Evolutionary conservation across 1,140 invertebrate genomes (phyloP), one percentile per base, ranked within the genome.

Genomic region (Neelides sp.): DNA sequence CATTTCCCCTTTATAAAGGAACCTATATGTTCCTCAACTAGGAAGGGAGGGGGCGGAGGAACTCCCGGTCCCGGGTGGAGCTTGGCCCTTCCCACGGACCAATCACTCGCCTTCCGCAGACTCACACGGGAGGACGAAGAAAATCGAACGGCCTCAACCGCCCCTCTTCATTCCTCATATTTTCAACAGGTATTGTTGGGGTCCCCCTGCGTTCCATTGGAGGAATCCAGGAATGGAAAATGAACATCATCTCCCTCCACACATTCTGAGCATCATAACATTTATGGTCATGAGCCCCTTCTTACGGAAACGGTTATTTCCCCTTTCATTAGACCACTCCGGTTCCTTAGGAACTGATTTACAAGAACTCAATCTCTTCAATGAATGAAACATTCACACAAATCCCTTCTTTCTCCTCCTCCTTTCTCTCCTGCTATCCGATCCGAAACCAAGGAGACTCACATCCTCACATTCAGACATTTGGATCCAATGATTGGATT

Each of bases 1-100:
- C 58, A 59, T 59, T 59, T 59, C 51, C 48, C 53, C 51, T 59
- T 59, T 59, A 59, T 59, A 59, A 59, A n/a, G 58, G 56, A 52
- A 50, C 50, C 57, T 59, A 55, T 59, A 59, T 59, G 52, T 37
- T 42, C 32, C 42, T 30, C 32, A 23, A 27, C 34, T 15, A 28
- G 27, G 7, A 15, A 46, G 50, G 23, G 34, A 24, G 28, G 34
- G 28, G 42, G 42, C 2, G 4, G 41, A 34, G 41, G 26, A 26
- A 46, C n/a, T 50, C 39, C 35, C 44, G 23, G 13, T 43, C 20
- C 27, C 17, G 30, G 54, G 54, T 15, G 54, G 54, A 55, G 54
- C n/a, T 19, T 20, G 28, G 8, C 30, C 27, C 13, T 1, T 15
- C 20, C 34, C 28, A 12, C 8, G 44, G 35, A 28, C 54, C 48